Conservation (phyloP, 2,797 vertebrate species). For the Manis javanica region DNA sequence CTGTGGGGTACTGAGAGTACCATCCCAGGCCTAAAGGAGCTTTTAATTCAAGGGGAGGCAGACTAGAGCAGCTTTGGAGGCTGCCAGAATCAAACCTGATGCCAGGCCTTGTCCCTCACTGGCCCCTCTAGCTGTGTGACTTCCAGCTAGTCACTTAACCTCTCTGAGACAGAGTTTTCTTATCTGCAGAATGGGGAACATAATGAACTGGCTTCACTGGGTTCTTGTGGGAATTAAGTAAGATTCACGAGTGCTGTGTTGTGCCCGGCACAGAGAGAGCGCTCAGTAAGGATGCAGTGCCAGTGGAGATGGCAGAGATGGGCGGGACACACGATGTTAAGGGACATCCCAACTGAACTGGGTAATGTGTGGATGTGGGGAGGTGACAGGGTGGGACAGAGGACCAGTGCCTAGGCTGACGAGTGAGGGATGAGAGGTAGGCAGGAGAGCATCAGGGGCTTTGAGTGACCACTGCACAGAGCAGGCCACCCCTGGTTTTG, state of each 20-base stretch:
- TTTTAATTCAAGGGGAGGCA: not conserved
- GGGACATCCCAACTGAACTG: not conserved
- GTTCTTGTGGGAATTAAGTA: not conserved
- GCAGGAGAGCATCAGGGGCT: not conserved
- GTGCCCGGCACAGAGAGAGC: not conserved
- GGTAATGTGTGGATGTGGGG: not conserved
- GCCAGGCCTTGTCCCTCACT: not conserved
- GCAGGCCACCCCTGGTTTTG: accelerated
- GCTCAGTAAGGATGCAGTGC: not conserved
- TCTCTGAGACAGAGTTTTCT: not conserved
- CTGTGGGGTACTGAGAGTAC: not conserved
- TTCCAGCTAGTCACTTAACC: not conserved
- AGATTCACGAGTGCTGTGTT: not conserved
- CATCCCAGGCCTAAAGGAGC: not conserved
- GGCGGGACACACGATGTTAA: too few species aligned
- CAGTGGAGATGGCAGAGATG: not conserved
- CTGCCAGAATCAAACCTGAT: not conserved
- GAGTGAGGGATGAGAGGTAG: too few species aligned
- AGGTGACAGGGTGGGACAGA: not conserved
- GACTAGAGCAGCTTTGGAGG: not conserved
- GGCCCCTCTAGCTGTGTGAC: not conserved
- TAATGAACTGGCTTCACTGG: not conserved
- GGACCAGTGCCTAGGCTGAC: not conserved
- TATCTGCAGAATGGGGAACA: not conserved
- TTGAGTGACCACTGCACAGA: not conserved